Evolutionary conservation across 1,140 invertebrate species (phyloP), one percentile per base, ranked within the genome.

Genomic region (Diabrotica undecimpunctata): DNA sequence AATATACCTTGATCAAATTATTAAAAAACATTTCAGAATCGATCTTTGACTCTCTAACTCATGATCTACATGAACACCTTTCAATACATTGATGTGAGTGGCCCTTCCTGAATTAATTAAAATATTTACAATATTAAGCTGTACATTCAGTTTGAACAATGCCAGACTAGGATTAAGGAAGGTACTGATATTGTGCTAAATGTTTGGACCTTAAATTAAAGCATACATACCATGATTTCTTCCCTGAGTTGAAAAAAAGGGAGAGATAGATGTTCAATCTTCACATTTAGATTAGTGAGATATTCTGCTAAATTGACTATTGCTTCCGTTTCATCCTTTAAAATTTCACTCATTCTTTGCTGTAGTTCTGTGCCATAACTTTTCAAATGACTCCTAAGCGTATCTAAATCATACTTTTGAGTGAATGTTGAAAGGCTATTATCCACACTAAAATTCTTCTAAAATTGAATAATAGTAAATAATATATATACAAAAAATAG

Each of bases 241-340:
- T 75, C 75, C n/a, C 69, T 58, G 13, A 77, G 66, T 61, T 75
- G 74, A 14, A 57, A 70, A 35, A 77, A 62, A 4, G 74, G 74
- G 10, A 68, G 53, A 7, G 75, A 70, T 54, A 77, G 65, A 57
- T 75, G 66, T 54, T 71, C 69, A 25, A 77, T 72, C 67, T 72
- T 75, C 25, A 69, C 70, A 70, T 68, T 72, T 39, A 77, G 66
- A 68, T 74, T 74, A 35, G 73, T 75, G 56, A 77, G 65, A 70
- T 72, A 69, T 66, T 77, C 74, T 8, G 75, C 75, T 54, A 77
- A 66, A 66, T 75, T 74, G 6, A 75, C 74, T 54, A 77, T 77
- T 8, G 70, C 69, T 69, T 77, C 74, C 2, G 75, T 77, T 69
- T 77, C 74, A 54, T 67, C 72, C 69, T 75, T 77, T n/a, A 77